phyloP scores from a whole-genome alignment of 2,888 invertebrate species.

The Apamea anceps region DNA sequence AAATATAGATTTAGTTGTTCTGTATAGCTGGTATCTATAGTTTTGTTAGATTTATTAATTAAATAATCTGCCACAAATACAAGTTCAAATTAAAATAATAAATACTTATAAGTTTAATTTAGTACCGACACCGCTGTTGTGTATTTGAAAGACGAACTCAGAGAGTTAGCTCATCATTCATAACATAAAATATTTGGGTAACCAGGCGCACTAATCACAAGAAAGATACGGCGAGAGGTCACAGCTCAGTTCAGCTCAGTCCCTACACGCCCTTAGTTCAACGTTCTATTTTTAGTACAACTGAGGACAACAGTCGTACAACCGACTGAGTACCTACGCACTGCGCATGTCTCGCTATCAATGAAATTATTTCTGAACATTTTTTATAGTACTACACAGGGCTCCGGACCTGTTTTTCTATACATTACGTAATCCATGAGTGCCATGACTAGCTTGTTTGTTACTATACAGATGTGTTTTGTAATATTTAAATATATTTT shows the following conservation, averaged over 20 bases:
- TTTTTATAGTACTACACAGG: slow-evolving; percentile 67
- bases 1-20: slow-evolving; percentile 2
- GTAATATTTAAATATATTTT: slow-evolving; percentile 65
- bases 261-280: slow-evolving; percentile 70
- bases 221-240: slow-evolving; percentile 63
- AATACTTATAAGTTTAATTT: slow-evolving; percentile 18
- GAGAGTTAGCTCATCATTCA: slow-evolving; percentile 23
- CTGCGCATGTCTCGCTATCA: slow-evolving; percentile 70
- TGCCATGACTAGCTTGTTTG: slow-evolving; percentile 55
- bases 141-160: not conserved
- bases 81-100: slow-evolving; percentile 47
- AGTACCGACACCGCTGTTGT: not conserved
- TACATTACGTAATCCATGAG: slow-evolving; percentile 61
- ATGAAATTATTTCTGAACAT: slow-evolving; percentile 71
- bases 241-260: slow-evolving; percentile 66
- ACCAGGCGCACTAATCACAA: slow-evolving; percentile 50
- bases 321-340: slow-evolving; percentile 57
- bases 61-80: slow-evolving; percentile 18
- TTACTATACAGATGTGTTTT: slow-evolving; percentile 63
- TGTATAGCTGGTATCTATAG: not conserved
- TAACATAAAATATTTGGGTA: slow-evolving; percentile 49
- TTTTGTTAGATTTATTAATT: slow-evolving; percentile 1
- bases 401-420: slow-evolving; percentile 66
- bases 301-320: slow-evolving; percentile 58
- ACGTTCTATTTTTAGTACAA: slow-evolving; percentile 71